These are phyloP conservation scores for Elysia chlorotica DNA, from an alignment of 1,140 invertebrate genomes.

Conservation along the genomic window DNA sequence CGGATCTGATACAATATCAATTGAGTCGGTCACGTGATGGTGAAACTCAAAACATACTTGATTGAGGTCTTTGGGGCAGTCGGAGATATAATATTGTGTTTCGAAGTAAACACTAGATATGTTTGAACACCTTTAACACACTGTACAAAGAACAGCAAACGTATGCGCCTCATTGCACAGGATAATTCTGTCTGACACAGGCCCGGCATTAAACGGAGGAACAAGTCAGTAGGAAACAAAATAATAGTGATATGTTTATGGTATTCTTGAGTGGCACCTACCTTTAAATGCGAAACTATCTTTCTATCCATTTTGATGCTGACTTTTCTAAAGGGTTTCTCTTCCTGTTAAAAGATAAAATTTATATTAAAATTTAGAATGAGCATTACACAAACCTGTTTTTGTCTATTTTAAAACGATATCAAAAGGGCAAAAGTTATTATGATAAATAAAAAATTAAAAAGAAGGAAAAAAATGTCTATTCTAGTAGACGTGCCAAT, in stretches of 20 bases:
- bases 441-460: background rate
- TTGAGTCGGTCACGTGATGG: too few species aligned
- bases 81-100: too few species aligned
- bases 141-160: background rate
- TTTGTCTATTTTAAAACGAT: conserved; percentile 8
- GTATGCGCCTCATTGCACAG: too few species aligned
- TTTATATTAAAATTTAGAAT: background rate
- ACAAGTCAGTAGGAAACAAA: background rate
- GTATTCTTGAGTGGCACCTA: too few species aligned
- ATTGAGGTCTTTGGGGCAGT: too few species aligned
- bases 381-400: conserved; percentile 10
- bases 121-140: background rate
- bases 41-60: too few species aligned
- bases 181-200: background rate
- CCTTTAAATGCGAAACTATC: conserved; percentile 37
- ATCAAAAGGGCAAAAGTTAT: background rate
- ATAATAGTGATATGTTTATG: background rate
- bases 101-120: too few species aligned
- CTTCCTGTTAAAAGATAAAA: too few species aligned
- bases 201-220: background rate
- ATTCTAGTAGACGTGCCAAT: background rate
- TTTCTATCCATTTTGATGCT: conserved; percentile 36
- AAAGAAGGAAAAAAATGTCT: background rate
- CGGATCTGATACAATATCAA: too few species aligned
- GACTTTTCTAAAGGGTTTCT: conserved; percentile 29